Conservation (phyloP, 2,113 vertebrate genomes). For the Nymphicus hollandicus region DNA sequence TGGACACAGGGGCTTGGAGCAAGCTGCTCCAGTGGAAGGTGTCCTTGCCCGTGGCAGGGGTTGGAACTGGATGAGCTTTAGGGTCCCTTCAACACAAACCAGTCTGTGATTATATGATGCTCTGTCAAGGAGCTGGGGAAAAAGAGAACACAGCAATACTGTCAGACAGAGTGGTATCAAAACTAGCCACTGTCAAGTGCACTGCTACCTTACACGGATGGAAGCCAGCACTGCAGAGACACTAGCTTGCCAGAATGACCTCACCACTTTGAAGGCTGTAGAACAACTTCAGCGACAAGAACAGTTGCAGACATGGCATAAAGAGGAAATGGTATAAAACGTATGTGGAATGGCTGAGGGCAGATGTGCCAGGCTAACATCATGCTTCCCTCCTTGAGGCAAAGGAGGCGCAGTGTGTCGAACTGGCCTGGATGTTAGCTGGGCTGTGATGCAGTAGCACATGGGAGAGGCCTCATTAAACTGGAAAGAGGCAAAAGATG, state of each 20-base stretch:
- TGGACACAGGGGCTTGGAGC: too few species aligned
- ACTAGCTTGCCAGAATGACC: background rate
- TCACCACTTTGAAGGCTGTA: background rate
- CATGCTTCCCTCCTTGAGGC: background rate
- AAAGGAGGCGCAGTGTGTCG: accelerated
- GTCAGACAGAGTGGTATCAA: background rate
- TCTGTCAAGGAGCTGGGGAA: too few species aligned
- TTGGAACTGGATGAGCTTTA: too few species aligned
- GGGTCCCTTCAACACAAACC: too few species aligned
- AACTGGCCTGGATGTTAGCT: background rate
- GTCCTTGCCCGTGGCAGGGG: too few species aligned
- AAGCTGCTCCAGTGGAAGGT: too few species aligned
- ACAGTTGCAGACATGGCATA: background rate
- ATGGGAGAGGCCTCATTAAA: background rate
- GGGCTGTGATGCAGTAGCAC: background rate
- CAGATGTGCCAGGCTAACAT: background rate
- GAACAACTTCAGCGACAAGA: background rate
- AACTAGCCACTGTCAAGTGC: background rate
- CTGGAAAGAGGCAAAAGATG: background rate
- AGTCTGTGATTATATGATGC: too few species aligned
- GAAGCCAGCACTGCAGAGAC: background rate
- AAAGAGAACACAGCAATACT: too few species aligned
- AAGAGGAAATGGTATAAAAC: background rate
- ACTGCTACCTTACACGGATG: background rate
- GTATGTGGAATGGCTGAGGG: background rate